A percentile compares a stretch with the other conserved stretches of the same genome.
Conservation (phyloP, 2,888 invertebrate species). For the Ceramica pisi region DNA sequence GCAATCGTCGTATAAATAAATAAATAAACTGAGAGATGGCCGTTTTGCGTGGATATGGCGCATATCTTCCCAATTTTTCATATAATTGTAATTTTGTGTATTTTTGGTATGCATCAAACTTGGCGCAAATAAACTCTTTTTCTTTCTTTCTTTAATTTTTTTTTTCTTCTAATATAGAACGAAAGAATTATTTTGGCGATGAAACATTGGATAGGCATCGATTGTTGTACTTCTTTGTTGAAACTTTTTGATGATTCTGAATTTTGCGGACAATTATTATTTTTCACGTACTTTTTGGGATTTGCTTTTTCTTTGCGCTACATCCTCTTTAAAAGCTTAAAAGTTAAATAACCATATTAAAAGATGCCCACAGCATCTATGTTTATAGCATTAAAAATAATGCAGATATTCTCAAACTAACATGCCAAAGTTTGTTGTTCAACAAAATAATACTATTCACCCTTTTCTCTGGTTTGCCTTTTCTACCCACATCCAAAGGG, state of each 20-base stretch:
- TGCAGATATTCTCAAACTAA: background rate
- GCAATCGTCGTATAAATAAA: conserved; percentile 59
- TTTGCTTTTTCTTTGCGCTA: background rate
- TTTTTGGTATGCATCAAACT: too few species aligned
- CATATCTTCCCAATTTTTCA: too few species aligned
- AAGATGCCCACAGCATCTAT: background rate
- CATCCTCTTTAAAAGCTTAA: too few species aligned
- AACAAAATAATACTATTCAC: conserved; percentile 30
- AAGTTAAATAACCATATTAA: too few species aligned
- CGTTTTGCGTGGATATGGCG: too few species aligned
- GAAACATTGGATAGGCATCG: conserved; percentile 36
- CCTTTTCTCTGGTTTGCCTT: conserved; percentile 7
- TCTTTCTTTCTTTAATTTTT: too few species aligned
- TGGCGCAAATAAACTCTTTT: too few species aligned
- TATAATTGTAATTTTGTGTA: too few species aligned
- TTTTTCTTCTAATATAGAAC: too few species aligned
- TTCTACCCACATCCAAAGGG: conserved; percentile 7
- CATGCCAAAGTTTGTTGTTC: conserved; percentile 4
- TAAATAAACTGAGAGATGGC: too few species aligned
- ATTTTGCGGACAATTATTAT: background rate
- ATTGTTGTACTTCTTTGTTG: conserved; percentile 13
- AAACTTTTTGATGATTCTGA: conserved; percentile 1
- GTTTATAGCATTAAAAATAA: background rate
- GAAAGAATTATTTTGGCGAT: conserved; percentile 46
- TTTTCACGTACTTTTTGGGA: background rate